Evolutionary conservation across 2,888 invertebrate genomes (phyloP).

Genomic region (Deilephila elpenor): DNA sequence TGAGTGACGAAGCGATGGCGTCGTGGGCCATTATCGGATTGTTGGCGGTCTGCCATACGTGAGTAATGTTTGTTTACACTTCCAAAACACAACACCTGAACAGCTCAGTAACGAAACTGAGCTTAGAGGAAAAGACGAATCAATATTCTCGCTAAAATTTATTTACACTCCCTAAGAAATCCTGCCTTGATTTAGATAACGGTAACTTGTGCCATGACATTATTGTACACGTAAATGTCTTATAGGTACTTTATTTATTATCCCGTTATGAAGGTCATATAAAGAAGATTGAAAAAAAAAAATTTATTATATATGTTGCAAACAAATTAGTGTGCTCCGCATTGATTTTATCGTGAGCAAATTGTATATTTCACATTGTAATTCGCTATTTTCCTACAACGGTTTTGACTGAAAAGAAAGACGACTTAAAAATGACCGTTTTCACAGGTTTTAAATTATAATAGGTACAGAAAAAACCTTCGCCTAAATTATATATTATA

Average conservation of each 20-base stretch:
- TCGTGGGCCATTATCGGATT: slow-evolving; percentile 59
- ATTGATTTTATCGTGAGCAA: too few species aligned
- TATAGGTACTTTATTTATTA: too few species aligned
- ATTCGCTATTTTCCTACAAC: too few species aligned
- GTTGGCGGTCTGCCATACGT: slow-evolving; percentile 70
- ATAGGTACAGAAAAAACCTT: too few species aligned
- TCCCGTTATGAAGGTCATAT: not conserved
- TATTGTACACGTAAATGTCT: not conserved
- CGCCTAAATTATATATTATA: too few species aligned
- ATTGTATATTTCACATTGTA: too few species aligned
- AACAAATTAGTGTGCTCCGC: too few species aligned
- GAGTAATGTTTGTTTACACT: slow-evolving; percentile 60
- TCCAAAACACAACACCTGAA: slow-evolving; percentile 40
- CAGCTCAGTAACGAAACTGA: not conserved
- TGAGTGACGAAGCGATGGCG: slow-evolving; percentile 62
- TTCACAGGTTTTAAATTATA: too few species aligned
- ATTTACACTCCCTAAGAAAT: not conserved
- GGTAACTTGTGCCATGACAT: not conserved
- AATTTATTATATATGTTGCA: too few species aligned
- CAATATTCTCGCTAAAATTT: not conserved
- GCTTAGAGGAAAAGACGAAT: not conserved
- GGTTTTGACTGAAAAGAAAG: too few species aligned
- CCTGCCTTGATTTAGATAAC: not conserved
- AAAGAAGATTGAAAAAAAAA: not conserved
- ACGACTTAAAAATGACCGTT: too few species aligned